Evolutionary conservation across 2,888 invertebrate genomes (phyloP), one percentile per base, ranked within the genome.

Genomic region (Aleiodes testaceus): DNA sequence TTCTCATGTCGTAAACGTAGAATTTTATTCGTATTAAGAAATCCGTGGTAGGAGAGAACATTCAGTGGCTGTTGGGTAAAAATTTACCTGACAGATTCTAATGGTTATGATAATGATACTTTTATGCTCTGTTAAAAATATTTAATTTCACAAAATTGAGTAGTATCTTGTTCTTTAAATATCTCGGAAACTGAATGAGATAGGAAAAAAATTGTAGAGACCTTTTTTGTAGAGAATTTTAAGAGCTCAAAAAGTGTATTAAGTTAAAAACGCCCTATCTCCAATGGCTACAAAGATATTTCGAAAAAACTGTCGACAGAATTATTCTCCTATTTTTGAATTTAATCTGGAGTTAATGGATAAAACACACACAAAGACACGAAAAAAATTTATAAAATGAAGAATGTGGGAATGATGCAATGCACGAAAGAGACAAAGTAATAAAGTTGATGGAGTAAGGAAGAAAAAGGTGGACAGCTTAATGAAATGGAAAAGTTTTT

Each of bases 401-500:
- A 66, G 61, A 52, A 72, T 50, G 45, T 55, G 52, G 63, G 44
- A 73, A 42, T 65, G 75, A 69, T 76, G 76, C 74, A 76, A 75
- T 73, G 76, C 72, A 71, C 73, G 77, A 77, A 78, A 78, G 77
- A 78, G 80, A 82, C 81, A 81, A 81, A 83, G 82, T 84, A 84
- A 84, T 83, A 82, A 83, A 84, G 81, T 81, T 84, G 82, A 83
- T 81, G 79, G 81, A 49, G 74, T 69, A 75, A 76, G 68, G 55
- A 74, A 73, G 76, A 76, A 76, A 75, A 75, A 75, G 69, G 75
- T 74, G 75, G 77, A 77, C 70, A 72, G 78, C 79, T 81, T 85
- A 85, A 85, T 85, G 85, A 85, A 85, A 85, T 85, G 85, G 84
- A 83, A 85, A 85, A 85, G 85, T 85, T 85, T 85, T 63, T 76